Base-by-base conservation (phyloP, 2,113 vertebrate species). In the Zapus hudsonius region DNA sequence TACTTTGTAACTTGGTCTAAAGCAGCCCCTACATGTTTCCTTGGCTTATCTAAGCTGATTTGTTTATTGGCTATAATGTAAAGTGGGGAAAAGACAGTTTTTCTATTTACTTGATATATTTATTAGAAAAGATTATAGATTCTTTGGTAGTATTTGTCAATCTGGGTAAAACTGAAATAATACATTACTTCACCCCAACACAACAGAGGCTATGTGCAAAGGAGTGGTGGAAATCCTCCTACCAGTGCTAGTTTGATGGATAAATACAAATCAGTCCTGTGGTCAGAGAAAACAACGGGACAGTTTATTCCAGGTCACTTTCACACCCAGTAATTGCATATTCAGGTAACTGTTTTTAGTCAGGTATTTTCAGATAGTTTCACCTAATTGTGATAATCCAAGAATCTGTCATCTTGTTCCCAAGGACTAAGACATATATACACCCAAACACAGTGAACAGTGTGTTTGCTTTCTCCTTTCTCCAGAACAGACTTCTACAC, bases 271-370 rank as follows among this genome's bases (percentile, higher is more conserved):
- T 3, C 31, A 76, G 5, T 16, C 33, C 20, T 15, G 25, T 7
- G 17, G 69, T 63, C 57, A 8, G 19, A 29, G 16, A 16, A 2
- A 78, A 57, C 40, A 67, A 42, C 3, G 10, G 29, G 42, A 80
- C 25, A 38, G 40, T 44, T 66, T 33, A 87, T 90, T 66, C 36
- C 61, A 95, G 85, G 16, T 33, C 94, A 69, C 0, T 83, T 86
- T 55, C 42, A 63, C 6, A 52, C 17, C 47, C 17, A 89, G 38
- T 59, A 73, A 95, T 22, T 47, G 84, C 88, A 38, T 5, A 78
- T 75, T 64, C 70, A 94, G 55, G 86, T 22, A 82, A 90, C 63
- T 92, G 85, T 42, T 91, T 70, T 47, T 67, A 92, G 33, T 47
- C 33, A 84, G 15, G 33, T 42, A 29, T 36, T n/a, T 79, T 81